Evolutionary conservation across 1,140 invertebrate species (phyloP).

Genomic region (Polypedilum vanderplanki): DNA sequence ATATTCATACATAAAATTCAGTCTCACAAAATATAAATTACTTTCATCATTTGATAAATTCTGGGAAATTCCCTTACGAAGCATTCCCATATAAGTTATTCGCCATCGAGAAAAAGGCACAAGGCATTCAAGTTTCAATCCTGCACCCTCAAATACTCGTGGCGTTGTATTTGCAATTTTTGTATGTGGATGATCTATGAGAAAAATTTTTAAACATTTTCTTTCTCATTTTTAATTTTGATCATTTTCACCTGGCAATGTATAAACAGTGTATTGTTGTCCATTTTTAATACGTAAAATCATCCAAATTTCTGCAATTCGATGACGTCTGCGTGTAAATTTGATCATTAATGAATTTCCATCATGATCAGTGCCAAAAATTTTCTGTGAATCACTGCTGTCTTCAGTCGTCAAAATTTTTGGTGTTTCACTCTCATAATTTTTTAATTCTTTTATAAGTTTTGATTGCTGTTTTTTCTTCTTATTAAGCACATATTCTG

Average conservation of each 20-base stretch:
- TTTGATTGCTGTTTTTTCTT: neutral
- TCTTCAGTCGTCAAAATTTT: neutral
- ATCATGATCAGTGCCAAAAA: conserved; percentile 16
- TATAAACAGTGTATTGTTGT: neutral
- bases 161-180: neutral
- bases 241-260: neutral
- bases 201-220: neutral
- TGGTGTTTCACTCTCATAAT: conserved; percentile 7
- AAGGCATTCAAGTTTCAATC: conserved; percentile 12
- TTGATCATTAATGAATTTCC: neutral
- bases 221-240: neutral
- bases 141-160: neutral
- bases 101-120: neutral
- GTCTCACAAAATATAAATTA: neutral
- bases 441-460: neutral
- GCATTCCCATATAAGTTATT: neutral
- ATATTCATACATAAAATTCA: neutral
- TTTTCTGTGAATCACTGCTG: neutral
- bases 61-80: neutral
- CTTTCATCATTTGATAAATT: neutral
- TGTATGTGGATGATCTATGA: conserved; percentile 8
- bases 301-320: conserved; percentile 13
- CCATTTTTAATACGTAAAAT: neutral
- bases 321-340: neutral
- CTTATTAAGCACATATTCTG: neutral